Conservation (phyloP, 2,888 invertebrate genomes). For the Chrysomela aeneicollis region DNA sequence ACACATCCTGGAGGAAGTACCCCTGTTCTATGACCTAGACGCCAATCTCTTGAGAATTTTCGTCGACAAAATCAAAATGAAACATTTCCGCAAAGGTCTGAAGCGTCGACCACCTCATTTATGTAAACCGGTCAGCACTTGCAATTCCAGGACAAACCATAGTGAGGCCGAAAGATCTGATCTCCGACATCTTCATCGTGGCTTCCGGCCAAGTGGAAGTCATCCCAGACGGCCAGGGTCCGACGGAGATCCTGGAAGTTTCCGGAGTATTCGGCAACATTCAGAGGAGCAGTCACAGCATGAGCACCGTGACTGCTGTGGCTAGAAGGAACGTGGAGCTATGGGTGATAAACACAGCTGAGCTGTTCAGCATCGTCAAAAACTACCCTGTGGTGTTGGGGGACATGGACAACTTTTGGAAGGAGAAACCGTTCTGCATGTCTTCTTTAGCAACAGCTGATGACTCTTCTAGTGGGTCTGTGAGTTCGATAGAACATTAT, state of each 20-base stretch:
- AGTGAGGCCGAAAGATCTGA: constrained; percentile 31
- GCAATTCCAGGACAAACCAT: constrained; percentile 30
- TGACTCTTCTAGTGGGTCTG: constrained; percentile 16
- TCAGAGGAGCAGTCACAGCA: constrained; percentile 8
- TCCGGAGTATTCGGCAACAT: constrained; percentile 32
- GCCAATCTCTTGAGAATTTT: constrained; percentile 24
- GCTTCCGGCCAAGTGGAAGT: constrained; percentile 33
- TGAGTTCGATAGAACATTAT: too few relatives aligned
- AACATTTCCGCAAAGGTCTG: constrained; percentile 31
- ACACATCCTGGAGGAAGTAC: constrained; percentile 20
- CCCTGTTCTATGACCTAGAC: constrained; percentile 27
- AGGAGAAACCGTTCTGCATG: constrained; percentile 19
- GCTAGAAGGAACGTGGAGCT: constrained; percentile 34
- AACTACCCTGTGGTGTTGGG: constrained; percentile 22
- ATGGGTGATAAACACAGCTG: constrained; percentile 27
- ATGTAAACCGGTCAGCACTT: not conserved
- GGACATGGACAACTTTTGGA: constrained; percentile 21
- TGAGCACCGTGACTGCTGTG: constrained; percentile 19
- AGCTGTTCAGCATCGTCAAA: constrained; percentile 25
- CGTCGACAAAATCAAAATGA: constrained; percentile 22
- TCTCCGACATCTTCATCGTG: constrained; percentile 32
- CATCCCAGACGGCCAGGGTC: constrained; percentile 18
- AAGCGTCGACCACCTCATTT: not conserved
- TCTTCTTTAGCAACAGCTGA: constrained; percentile 1
- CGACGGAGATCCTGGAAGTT: not conserved